A percentile compares a stretch with the other conserved stretches of the same genome.
Evolutionary conservation across 2,113 vertebrate species (phyloP).

Genomic region (Aviceda subcristata): DNA sequence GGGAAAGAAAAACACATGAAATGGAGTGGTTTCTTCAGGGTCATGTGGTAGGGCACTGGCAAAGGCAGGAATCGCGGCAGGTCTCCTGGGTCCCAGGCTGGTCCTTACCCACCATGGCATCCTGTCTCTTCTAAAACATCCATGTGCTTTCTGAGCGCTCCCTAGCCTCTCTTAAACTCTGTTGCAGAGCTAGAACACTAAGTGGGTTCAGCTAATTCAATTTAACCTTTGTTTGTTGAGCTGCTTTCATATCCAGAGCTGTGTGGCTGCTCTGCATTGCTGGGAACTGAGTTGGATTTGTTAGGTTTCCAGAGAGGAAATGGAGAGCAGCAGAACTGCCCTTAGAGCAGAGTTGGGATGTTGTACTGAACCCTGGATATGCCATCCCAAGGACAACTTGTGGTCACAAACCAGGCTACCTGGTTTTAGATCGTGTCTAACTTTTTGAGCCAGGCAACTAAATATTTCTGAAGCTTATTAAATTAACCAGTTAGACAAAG

Average conservation of each 20-base stretch:
- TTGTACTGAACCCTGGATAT: fast-evolving
- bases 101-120: background rate
- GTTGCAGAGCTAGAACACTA: background rate
- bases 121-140: background rate
- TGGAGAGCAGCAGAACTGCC: background rate
- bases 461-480: constrained; percentile 16
- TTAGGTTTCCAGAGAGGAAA: background rate
- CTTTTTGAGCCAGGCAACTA: background rate
- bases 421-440: background rate
- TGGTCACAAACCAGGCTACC: background rate
- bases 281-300: background rate
- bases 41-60: background rate
- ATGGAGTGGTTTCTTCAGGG: background rate
- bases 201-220: background rate
- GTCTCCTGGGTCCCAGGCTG: background rate
- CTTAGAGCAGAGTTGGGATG: background rate
- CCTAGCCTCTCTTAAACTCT: background rate
- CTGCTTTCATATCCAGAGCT: background rate
- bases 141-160: background rate
- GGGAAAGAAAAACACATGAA: background rate
- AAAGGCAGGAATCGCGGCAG: background rate
- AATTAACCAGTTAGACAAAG: constrained; percentile 33
- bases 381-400: background rate
- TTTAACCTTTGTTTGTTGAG: background rate
- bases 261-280: background rate